Evolutionary conservation across 2,113 vertebrate species (phyloP).

Genomic region (Misgurnus anguillicaudatus): DNA sequence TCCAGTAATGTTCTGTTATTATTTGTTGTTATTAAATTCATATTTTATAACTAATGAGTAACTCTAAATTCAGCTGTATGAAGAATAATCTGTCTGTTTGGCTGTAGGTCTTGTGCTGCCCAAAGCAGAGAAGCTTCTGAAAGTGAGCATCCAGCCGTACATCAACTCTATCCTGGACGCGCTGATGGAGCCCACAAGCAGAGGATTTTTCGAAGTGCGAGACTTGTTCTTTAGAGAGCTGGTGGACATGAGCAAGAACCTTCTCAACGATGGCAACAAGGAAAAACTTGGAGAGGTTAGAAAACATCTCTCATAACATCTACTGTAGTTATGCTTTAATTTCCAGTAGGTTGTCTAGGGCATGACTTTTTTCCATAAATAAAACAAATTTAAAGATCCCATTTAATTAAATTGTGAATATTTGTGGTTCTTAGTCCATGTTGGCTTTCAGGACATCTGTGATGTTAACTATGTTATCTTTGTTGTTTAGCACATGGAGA

Average conservation of each 20-base stretch:
- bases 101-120: slow-evolving; percentile 83
- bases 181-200: slow-evolving; percentile 94
- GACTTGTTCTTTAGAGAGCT: slow-evolving; percentile 93
- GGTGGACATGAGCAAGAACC: slow-evolving; percentile 93
- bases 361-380: too few relatives aligned
- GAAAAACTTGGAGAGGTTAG: slow-evolving; percentile 89
- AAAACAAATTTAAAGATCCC: too few relatives aligned
- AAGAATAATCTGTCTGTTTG: background rate
- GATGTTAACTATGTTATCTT: background rate
- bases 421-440: background rate
- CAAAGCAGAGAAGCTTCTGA: slow-evolving; percentile 88
- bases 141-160: slow-evolving; percentile 88
- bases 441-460: background rate
- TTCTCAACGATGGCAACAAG: slow-evolving; percentile 83
- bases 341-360: too few relatives aligned
- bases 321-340: too few relatives aligned
- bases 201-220: slow-evolving; percentile 90
- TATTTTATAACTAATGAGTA: too few relatives aligned
- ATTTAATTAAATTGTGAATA: too few relatives aligned
- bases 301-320: background rate
- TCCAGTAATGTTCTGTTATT: too few relatives aligned
- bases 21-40: too few relatives aligned
- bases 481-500: slow-evolving; percentile 86
- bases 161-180: slow-evolving; percentile 94
- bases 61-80: too few relatives aligned